Base-by-base conservation (phyloP, 2,888 invertebrate genomes). In the Tuberolachnus salignus region DNA sequence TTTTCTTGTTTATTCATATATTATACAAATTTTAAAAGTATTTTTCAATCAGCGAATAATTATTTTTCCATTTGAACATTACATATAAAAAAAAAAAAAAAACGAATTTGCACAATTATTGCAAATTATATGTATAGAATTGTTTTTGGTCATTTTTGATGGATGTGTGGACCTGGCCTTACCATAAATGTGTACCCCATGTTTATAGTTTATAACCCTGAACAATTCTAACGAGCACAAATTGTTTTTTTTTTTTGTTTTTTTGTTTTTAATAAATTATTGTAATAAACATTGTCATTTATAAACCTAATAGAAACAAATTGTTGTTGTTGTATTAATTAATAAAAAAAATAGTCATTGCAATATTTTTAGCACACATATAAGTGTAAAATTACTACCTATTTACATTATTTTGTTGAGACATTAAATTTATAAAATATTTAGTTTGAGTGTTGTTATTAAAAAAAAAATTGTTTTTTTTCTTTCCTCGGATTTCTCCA, bases 341-440 rank as follows among this genome's bases (percentile, higher is more conserved):
- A 63, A 63, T 63, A 46, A 34, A n/a, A 34, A 67, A 57, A 64
- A 75, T 78, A 78, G 78, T 78, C 78, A 69, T 49, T 42, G 69
- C 78, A 78, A 78, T 78, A 78, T 69, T 59, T 78, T 69, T 78
- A 78, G 78, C 78, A 78, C 78, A 78, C 69, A 59, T 44, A 53
- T 69, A 67, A 59, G 78, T 78, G 78, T 78, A 78, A 61, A 21
- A 69, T 78, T 78, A 78, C 78, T 78, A 34, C 34, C 34, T 34
- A 78, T 78, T 78, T 78, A 78, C 67, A 57, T 78, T 78, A 78
- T 78, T 78, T 78, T 78, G 78, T 78, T 78, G 78, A 78, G 69
- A 78, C 59, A 78, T 78, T 78, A 69, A 69, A 78, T 78, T 78
- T 78, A 78, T 78, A 78, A 78, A 78, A 69, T 78, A 78, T 78